Evolutionary conservation across 2,797 vertebrate species (phyloP).

Genomic region (Amphiprion clarkii): DNA sequence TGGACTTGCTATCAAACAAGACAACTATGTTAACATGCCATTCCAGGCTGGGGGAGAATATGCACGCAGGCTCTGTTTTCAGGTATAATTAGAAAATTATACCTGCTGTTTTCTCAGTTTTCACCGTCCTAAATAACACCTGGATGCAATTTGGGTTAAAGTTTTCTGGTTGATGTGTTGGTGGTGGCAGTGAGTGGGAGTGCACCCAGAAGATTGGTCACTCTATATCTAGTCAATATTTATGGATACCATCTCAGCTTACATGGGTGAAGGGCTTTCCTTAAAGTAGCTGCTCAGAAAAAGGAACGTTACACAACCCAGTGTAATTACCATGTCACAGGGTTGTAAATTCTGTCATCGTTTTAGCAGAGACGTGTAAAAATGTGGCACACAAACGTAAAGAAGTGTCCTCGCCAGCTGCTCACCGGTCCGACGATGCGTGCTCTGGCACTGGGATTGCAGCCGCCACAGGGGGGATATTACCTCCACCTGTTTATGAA

Average conservation of each 20-base stretch:
- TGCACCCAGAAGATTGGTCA: slow-evolving; percentile 49
- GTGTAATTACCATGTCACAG: slow-evolving; percentile 67
- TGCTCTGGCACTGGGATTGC: neutral
- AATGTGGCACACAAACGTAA: slow-evolving; percentile 12
- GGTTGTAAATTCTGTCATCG: slow-evolving; percentile 73
- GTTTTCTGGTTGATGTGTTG: slow-evolving; percentile 4
- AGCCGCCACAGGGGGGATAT: neutral
- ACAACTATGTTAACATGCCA: neutral
- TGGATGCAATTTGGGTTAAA: slow-evolving; percentile 13
- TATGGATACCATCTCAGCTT: slow-evolving; percentile 75
- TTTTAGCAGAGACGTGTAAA: slow-evolving; percentile 56
- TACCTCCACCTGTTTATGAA: slow-evolving; percentile 11
- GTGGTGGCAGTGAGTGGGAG: slow-evolving; percentile 10
- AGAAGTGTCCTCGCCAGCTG: slow-evolving; percentile 3
- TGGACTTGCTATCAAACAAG: slow-evolving; percentile 13
- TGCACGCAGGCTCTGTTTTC: neutral
- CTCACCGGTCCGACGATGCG: neutral
- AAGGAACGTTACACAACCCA: slow-evolving; percentile 63
- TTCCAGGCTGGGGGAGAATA: neutral
- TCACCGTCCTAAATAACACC: neutral
- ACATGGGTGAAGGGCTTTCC: slow-evolving; percentile 67
- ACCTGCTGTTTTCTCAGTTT: neutral
- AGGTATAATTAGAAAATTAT: neutral
- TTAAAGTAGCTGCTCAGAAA: slow-evolving; percentile 76
- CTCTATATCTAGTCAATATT: slow-evolving; percentile 76